Percentiles rank a stretch among this genome's conserved stretches.
Conservation (phyloP, 2,113 vertebrate genomes). For the Engystomops pustulosus region DNA sequence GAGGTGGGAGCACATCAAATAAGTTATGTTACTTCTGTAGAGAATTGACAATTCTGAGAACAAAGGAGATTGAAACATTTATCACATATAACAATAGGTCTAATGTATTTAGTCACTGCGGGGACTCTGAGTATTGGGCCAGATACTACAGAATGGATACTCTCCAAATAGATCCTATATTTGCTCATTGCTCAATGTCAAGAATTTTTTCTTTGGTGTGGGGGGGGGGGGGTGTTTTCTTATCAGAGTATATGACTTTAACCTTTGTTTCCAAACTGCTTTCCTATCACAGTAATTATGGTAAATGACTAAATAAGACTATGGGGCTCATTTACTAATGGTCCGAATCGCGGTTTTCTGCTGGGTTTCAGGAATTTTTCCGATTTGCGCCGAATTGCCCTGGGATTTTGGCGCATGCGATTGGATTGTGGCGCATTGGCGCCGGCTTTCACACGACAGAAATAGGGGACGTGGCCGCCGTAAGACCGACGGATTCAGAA, state of each 20-base stretch:
- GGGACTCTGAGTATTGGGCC: neutral
- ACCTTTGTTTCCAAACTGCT: neutral
- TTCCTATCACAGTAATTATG: neutral
- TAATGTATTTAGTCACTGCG: neutral
- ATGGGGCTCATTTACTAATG: too few species aligned
- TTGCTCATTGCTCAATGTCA: neutral
- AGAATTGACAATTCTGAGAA: neutral
- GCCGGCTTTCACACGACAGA: too few species aligned
- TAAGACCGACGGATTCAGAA: too few species aligned
- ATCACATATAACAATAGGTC: neutral
- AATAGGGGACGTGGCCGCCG: too few species aligned
- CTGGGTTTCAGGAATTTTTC: too few species aligned
- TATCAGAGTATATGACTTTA: neutral
- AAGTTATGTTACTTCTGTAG: neutral
- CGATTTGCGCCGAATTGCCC: too few species aligned
- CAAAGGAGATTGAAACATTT: neutral
- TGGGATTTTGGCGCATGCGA: too few species aligned
- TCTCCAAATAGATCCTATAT: neutral
- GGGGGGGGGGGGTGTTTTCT: neutral
- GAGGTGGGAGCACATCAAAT: slow-evolving; percentile 21
- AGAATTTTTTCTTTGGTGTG: neutral
- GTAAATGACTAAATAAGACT: too few species aligned
- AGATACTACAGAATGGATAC: neutral
- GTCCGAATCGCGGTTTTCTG: too few species aligned
- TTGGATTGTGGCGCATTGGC: too few species aligned